Evolutionary conservation across 1,140 invertebrate genomes (phyloP), one percentile per base, ranked within the genome.

Genomic region (Listronotus oregonensis): DNA sequence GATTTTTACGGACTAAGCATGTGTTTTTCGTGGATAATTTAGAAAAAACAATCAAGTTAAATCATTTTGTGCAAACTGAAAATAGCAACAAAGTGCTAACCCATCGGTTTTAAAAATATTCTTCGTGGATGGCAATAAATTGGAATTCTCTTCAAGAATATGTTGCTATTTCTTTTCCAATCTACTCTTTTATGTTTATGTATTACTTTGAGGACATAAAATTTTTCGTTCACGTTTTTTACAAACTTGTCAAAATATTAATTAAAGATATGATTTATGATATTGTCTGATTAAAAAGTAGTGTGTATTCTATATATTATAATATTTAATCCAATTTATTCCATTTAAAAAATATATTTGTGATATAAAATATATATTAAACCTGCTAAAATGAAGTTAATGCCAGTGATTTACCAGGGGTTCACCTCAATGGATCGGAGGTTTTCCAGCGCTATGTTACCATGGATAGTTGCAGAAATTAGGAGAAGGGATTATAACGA

Each of bases 391-490:
- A 90, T 88, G 69, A 87, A 85, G 74, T 79, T 89, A 44, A 85
- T 88, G 32, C 84, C 87, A 4, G 84, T 89, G 31, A 84, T 84
- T 55, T 91, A 90, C 77, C 81, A 89, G 31, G 89, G 90, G 18
- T 88, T 82, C 76, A 88, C 89, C 9, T 88, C 87, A 7, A 89
- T 90, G 82, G 89, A 91, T 77, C 82, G 85, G 21, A 79, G 88
- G 43, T 89, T 90, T 68, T 90, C 88, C 39, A 86, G 83, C 44
- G 85, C 88, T n/a, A 92, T 92, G 90, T 74, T 91, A 64, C 89
- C 89, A 4, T 91, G 89, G 89, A 83, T 86, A 39, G 85, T 87
- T 34, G 84, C 85, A 15, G 85, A 88, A 70, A 87, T 88, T 34
- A 78, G 83, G 44, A 82, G 83, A 67, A 82, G 85, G 42, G 84